phyloP scores from a whole-genome alignment of 2,797 vertebrate species.

The Sciurus carolinensis region DNA sequence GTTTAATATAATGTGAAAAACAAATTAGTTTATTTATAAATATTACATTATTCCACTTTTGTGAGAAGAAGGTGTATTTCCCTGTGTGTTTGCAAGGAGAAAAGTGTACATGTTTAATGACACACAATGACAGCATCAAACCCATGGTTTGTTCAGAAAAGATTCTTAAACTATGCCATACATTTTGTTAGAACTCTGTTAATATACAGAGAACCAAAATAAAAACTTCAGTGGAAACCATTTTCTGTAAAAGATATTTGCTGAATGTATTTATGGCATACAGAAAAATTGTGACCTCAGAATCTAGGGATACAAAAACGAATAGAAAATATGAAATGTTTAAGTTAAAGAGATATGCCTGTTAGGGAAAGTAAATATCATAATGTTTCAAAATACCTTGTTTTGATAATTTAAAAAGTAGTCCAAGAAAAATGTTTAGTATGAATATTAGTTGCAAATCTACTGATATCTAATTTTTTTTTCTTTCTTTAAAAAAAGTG shows the following conservation, averaged over 20 bases:
- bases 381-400: neutral
- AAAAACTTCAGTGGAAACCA: neutral
- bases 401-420: constrained; percentile 22
- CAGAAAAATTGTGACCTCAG: neutral
- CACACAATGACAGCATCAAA: neutral
- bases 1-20: neutral
- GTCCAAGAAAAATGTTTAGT: neutral
- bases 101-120: neutral
- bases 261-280: neutral
- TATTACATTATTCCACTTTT: neutral
- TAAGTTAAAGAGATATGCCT: neutral
- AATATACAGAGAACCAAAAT: neutral
- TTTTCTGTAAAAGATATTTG: neutral
- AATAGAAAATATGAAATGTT: neutral
- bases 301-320: neutral
- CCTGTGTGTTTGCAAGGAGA: neutral
- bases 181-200: neutral
- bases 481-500: neutral
- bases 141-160: neutral
- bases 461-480: neutral
- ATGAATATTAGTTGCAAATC: neutral
- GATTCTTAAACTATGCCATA: neutral
- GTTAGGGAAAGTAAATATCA: neutral
- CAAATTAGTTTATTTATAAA: neutral
- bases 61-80: neutral